Evolutionary conservation across 2,888 invertebrate species (phyloP).

Genomic region (Drosophila bunnanda): DNA sequence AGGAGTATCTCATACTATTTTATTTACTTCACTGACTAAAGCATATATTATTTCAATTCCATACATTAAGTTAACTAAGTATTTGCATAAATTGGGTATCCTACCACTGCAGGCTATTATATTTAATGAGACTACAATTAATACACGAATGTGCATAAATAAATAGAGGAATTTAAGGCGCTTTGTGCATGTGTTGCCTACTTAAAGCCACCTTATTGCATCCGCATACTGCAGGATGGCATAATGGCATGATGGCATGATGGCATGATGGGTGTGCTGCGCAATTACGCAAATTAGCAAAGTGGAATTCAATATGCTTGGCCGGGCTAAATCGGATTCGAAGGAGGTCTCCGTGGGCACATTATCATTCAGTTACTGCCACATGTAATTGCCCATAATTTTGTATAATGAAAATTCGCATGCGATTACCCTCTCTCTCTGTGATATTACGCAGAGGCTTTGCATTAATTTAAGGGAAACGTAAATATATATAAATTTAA

Average conservation of each 20-base stretch:
- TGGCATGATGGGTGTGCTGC: slow-evolving; percentile 44
- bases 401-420: slow-evolving; percentile 53
- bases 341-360: slow-evolving; percentile 35
- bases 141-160: neutral
- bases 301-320: slow-evolving; percentile 73
- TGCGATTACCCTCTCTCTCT: neutral
- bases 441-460: neutral
- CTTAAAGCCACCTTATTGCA: slow-evolving; percentile 12
- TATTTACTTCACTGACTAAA: too few species aligned
- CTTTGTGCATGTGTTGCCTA: neutral
- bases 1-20: neutral
- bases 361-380: slow-evolving; percentile 54
- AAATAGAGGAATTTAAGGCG: neutral
- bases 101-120: neutral
- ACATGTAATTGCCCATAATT: slow-evolving; percentile 71
- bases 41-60: neutral
- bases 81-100: neutral
- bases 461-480: neutral
- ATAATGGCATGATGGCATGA: neutral
- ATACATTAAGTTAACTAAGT: neutral
- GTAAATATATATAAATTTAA: neutral
- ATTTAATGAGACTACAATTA: neutral
- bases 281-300: slow-evolving; percentile 74
- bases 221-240: slow-evolving; percentile 18
- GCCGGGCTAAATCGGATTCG: slow-evolving; percentile 51